Evolutionary conservation across 1,140 invertebrate species (phyloP), one percentile per base, ranked within the genome.

Genomic region (Formica selysi): DNA sequence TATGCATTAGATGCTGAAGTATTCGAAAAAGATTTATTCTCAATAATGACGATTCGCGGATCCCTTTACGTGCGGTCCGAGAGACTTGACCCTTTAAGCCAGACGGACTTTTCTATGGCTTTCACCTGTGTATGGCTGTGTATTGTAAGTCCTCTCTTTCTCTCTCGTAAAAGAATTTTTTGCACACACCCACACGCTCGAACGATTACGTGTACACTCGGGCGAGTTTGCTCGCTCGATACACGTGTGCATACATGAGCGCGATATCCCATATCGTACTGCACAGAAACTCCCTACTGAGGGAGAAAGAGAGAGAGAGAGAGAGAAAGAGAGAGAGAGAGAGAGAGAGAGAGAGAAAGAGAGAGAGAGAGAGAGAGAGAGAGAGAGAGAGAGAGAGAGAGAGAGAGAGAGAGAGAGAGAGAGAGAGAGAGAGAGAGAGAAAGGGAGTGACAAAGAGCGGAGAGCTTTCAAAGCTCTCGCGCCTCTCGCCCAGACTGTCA

Each of bases 71-170:
- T 59, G 68, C 41, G 79, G 83, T 93, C 83, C 89, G 85, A 91
- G 91, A 87, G 91, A 87, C 85, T 89, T 91, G 90, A 93, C 93
- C 92, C 93, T 94, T 94, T 94, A 94, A 94, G 93, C 92, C 93
- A 94, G 93, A 94, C 93, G 87, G 76, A 90, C 91, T 93, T 93
- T 94, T 93, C 93, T 93, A 93, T 93, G 92, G 92, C 91, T 91
- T 93, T 91, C 90, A 92, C 89, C 90, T 93, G 91, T 51, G 13
- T 89, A 87, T 79, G 85, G 89, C 89, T 91, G 91, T 92, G 91
- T 93, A 92, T 92, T 91, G 89, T 91, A 88, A 87, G 89, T 89
- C 87, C 91, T 87, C 48, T 83, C 71, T 64, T 32, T 41, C 70
- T 61, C 86, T 83, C 88, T 90, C 87, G 87, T 90, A 91, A 92